Evolutionary conservation across 2,797 vertebrate species (phyloP), one percentile per base, ranked within the genome.

Genomic region (Sus cebifrons): DNA sequence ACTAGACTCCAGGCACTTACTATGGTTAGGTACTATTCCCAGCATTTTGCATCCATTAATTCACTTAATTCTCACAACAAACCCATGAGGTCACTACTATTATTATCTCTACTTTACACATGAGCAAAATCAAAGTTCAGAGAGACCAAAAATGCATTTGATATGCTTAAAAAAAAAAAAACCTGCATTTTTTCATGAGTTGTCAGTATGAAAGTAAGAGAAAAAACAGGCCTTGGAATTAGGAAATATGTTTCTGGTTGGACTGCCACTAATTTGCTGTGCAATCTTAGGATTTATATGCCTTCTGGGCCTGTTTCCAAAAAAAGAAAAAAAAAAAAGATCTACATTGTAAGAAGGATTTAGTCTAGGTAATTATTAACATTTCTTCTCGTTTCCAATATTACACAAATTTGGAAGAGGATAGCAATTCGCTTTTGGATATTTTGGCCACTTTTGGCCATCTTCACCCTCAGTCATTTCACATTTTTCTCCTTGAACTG

Each of bases 61-160:
- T 93, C n/a, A 86, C 67, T 89, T 86, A 56, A 74, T 67, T 95
- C 67, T 94, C 62, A 71, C 23, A 84, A 65, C 20, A 91, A 88
- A 71, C 54, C 23, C 49, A 81, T 29, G 23, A 65, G 16, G 11
- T 73, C 62, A 29, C 78, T 60, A 64, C 36, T 62, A 21, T 81
- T 96, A 65, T 96, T 92, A 40, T 62, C 65, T 10, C 54, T 74
- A 70, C 18, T 73, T 96, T 71, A 87, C 58, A 49, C 10, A 68
- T 16, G 11, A 74, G 29, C 5, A 89, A 89, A 94, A 74, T 65
- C 23, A n/a, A 90, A 82, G 32, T 21, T 12, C 71, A 54, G 56
- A 29, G 56, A 85, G 9, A 65, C 84, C 71, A 14, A 25, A 29
- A 84, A 54, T 10, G 1, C 68, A 65, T 86, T 60, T 56, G 20